Base-by-base conservation (phyloP, 2,888 invertebrate genomes). In the Orthosia cruda region DNA sequence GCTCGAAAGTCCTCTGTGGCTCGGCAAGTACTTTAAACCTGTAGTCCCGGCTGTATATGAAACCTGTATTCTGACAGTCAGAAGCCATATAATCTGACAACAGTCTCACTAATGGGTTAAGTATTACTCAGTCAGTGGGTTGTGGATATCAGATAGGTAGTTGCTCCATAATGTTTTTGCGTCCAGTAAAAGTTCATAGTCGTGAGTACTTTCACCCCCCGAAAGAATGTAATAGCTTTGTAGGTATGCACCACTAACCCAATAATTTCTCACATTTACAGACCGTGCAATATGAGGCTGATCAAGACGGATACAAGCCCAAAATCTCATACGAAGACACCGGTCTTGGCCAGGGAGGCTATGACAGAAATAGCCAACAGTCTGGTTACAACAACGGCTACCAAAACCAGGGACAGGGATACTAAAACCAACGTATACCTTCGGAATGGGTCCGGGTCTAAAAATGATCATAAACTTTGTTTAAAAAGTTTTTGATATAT, bases 251-350 rank as follows among this genome's bases (percentile, higher is more conserved):
- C 15, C 16, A 32, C n/a, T 40, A 7, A 40, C n/a, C 20, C 2
- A 20, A 20, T 16, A 54, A 7, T 5, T 40, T 57, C n/a, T 16
- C 40, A 40, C 73, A 58, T 74, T 90, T 90, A 18, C 96, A 97
- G 97, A 97, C 97, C 57, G 98, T 98, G 0, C 97, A 97, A 84
- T 98, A 98, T 92, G 97, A 97, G 89, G 98, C 98, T 11, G 98
- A 98, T 87, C 96, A 97, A 89, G 95, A 97, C 61, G 98, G 98
- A 1, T 98, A 97, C 94, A 97, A 97, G 81, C 98, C 98, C 20
- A 97, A 96, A 86, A 97, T 98, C 77, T 97, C 97, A 1, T 98
- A 98, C 91, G 97, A 98, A 91, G 97, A 97, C 88, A 96, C 96
- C 47, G 96, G 96, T 59, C 92, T 93, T 5, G 90, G 91, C 13